Evolutionary conservation across 2,797 vertebrate species (phyloP).

Genomic region (Leptodactylus fallax): DNA sequence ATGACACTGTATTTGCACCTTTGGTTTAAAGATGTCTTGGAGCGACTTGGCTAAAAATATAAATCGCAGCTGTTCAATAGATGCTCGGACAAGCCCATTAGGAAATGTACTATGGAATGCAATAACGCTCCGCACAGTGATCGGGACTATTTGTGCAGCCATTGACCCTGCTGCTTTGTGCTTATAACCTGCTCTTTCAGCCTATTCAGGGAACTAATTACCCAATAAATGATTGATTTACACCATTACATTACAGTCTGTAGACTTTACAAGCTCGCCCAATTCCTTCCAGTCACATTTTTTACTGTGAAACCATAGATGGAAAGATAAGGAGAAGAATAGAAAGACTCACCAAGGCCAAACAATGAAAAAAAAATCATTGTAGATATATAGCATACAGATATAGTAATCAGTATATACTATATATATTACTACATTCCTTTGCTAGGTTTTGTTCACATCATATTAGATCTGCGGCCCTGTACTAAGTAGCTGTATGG

Average conservation of each 20-base stretch:
- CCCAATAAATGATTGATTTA: slow-evolving; percentile 64
- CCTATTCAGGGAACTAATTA: slow-evolving; percentile 69
- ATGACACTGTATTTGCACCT: slow-evolving; percentile 38
- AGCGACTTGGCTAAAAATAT: slow-evolving; percentile 68
- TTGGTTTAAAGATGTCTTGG: slow-evolving; percentile 67
- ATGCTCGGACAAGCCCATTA: slow-evolving; percentile 71
- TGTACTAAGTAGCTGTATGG: no score
- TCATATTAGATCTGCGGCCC: no score
- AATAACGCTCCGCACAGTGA: slow-evolving; percentile 70
- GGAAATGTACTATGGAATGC: slow-evolving; percentile 74
- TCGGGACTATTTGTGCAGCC: slow-evolving; percentile 69
- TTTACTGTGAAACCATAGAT: no score
- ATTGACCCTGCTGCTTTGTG: slow-evolving; percentile 71
- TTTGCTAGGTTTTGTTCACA: no score
- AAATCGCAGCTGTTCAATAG: slow-evolving; percentile 71
- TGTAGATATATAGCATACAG: not conserved
- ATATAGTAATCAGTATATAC: not conserved
- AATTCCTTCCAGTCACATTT: slow-evolving; percentile 11
- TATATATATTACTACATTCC: no score
- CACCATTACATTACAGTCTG: not conserved
- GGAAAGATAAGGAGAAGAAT: no score
- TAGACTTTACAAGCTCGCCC: not conserved
- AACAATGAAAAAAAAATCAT: not conserved
- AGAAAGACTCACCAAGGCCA: slow-evolving; percentile 17
- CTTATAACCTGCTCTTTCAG: slow-evolving; percentile 69